These are phyloP conservation scores for Camponotus vicinus DNA, from an alignment of 1,140 invertebrate species.

Conservation along the genomic window DNA sequence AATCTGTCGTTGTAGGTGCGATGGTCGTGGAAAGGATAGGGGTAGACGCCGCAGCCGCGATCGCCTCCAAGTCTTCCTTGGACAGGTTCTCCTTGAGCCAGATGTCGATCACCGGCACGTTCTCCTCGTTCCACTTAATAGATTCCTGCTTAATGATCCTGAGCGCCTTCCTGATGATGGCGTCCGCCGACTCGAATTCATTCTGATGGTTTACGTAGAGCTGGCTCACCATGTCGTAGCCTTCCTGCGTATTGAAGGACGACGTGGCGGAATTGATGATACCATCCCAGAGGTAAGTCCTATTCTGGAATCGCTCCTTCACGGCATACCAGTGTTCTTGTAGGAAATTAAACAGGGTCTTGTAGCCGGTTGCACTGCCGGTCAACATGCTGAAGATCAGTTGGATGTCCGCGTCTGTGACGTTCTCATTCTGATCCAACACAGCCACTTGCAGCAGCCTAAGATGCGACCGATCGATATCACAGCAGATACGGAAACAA, in stretches of 20 bases:
- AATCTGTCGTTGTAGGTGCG: slow-evolving; percentile 5
- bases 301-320: slow-evolving; percentile 89
- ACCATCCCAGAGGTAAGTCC: slow-evolving; percentile 90
- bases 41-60: background rate
- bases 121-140: slow-evolving; percentile 90
- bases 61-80: slow-evolving; percentile 61
- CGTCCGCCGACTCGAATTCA: slow-evolving; percentile 89
- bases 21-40: background rate
- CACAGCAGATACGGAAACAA: background rate
- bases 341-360: slow-evolving; percentile 90
- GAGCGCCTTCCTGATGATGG: slow-evolving; percentile 89
- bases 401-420: slow-evolving; percentile 91
- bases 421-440: slow-evolving; percentile 89
- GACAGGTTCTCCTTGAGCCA: slow-evolving; percentile 88
- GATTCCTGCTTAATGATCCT: slow-evolving; percentile 89
- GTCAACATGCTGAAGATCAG: slow-evolving; percentile 91
- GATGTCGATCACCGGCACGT: slow-evolving; percentile 89
- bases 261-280: slow-evolving; percentile 90
- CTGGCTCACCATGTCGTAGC: slow-evolving; percentile 89
- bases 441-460: slow-evolving; percentile 90
- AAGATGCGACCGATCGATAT: slow-evolving; percentile 1
- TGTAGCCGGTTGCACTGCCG: slow-evolving; percentile 89
- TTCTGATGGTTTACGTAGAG: slow-evolving; percentile 87
- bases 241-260: slow-evolving; percentile 90
- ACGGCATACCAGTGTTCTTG: slow-evolving; percentile 89